These are phyloP conservation scores for Pterocles orientalis DNA, from an alignment of 2,113 vertebrate genomes.

Conservation along the genomic window DNA sequence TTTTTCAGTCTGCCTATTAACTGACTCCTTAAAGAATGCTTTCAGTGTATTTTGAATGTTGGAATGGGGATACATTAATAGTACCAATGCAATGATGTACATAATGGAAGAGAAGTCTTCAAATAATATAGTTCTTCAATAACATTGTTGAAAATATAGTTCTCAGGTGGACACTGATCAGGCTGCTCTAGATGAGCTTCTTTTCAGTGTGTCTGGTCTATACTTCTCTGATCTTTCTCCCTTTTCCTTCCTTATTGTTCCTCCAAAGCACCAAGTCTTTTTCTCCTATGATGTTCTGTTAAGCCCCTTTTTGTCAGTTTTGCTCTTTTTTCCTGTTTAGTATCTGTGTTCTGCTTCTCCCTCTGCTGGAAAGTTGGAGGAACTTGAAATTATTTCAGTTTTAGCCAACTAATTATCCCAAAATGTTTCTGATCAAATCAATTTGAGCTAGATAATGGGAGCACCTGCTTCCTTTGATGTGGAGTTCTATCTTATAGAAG, in stretches of 20 bases:
- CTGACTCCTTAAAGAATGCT: neutral
- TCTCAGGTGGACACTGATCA: neutral
- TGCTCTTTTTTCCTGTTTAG: neutral
- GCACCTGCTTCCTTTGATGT: neutral
- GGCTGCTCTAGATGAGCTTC: neutral
- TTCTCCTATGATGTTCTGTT: neutral
- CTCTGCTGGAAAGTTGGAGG: neutral
- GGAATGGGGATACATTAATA: neutral
- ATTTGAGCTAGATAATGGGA: neutral
- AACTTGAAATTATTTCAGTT: neutral
- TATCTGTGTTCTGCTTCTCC: neutral
- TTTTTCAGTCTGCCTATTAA: neutral
- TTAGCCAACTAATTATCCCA: neutral
- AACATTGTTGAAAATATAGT: neutral
- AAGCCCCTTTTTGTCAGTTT: neutral
- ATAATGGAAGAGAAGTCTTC: neutral
- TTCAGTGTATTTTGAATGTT: neutral
- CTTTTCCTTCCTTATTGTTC: neutral
- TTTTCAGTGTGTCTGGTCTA: neutral
- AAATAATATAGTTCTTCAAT: neutral
- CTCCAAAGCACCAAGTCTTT: neutral
- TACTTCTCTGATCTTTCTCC: neutral
- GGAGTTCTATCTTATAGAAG: neutral
- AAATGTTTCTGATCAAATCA: neutral
- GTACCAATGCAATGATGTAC: neutral